Conservation (phyloP, 2,888 invertebrate genomes). For the Ceramica pisi region DNA sequence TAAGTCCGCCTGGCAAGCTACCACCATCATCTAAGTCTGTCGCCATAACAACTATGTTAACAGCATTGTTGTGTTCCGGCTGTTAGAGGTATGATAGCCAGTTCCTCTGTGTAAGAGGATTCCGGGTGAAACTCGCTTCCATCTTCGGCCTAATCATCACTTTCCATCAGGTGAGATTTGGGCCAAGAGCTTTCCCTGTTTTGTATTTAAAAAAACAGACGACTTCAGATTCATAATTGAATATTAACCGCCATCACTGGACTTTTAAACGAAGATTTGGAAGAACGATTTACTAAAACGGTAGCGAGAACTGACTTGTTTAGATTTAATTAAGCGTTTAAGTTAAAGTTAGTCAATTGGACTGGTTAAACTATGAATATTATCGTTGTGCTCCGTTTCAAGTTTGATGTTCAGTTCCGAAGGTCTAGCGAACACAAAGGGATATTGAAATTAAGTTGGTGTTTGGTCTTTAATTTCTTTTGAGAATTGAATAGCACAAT, state of each 20-base stretch:
- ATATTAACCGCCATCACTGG: constrained; percentile 26
- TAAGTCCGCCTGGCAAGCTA: no score
- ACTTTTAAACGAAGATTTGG: constrained; percentile 7
- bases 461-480: background rate
- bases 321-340: constrained; percentile 25
- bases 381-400: constrained; percentile 6
- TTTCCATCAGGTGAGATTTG: no score
- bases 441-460: background rate
- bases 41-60: no score
- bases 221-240: constrained; percentile 48
- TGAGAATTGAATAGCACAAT: background rate
- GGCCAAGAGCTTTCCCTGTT: no score
- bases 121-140: no score
- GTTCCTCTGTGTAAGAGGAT: no score
- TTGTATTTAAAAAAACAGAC: no score
- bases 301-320: constrained; percentile 25
- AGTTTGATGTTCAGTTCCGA: background rate
- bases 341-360: background rate
- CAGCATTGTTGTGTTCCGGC: no score
- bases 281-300: constrained; percentile 27
- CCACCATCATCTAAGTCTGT: no score
- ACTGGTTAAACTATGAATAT: background rate
- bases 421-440: background rate
- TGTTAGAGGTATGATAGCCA: no score
- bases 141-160: no score